These are phyloP conservation scores for Actenoides lindsayi DNA, from an alignment of 2,113 vertebrate genomes.

Conservation along the genomic window DNA sequence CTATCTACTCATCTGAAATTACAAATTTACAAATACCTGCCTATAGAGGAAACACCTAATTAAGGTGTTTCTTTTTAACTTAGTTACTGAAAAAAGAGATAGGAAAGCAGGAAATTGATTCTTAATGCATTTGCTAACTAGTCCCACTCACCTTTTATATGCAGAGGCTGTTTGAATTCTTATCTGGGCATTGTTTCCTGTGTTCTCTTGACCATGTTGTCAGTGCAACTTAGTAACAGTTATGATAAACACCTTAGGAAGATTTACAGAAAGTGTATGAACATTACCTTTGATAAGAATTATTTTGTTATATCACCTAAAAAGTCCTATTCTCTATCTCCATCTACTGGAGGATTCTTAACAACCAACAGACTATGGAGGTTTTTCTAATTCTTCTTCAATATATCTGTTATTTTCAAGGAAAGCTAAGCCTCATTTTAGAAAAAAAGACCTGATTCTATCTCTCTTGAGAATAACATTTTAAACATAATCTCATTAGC, in stretches of 20 bases:
- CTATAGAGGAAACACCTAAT: neutral
- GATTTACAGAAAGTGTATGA: neutral
- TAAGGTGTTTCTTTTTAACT: neutral
- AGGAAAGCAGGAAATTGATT: neutral
- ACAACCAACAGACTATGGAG: neutral
- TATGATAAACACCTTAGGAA: neutral
- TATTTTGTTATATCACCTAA: neutral
- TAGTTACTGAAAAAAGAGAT: neutral
- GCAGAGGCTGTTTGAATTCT: neutral
- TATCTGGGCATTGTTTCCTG: neutral
- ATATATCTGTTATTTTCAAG: neutral
- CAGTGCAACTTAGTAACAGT: neutral
- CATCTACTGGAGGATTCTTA: constrained; percentile 34
- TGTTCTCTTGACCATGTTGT: neutral
- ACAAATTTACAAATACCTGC: neutral
- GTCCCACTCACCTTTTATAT: neutral
- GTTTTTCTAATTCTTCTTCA: neutral
- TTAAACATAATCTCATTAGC: neutral
- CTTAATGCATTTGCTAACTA: neutral
- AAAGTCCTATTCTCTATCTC: constrained; percentile 10
- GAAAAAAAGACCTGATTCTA: neutral
- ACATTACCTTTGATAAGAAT: neutral
- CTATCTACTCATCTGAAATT: neutral
- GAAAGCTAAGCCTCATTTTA: neutral
- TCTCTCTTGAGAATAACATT: neutral